Evolutionary conservation across 2,113 vertebrate species (phyloP).

Genomic region (Vombatus ursinus): DNA sequence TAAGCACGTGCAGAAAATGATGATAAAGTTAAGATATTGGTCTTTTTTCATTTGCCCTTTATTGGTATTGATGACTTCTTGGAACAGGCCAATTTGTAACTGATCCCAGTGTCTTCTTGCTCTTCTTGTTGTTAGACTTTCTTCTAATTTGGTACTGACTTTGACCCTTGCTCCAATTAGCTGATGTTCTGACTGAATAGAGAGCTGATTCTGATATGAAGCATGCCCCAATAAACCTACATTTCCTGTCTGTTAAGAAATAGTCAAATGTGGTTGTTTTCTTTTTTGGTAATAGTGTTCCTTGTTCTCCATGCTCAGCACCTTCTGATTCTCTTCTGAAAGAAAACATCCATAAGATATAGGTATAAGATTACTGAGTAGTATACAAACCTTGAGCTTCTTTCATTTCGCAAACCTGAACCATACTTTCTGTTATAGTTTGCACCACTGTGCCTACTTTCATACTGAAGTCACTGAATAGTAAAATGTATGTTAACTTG

Average conservation of each 20-base stretch:
- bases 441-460: neutral
- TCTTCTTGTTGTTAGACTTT: neutral
- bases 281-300: neutral
- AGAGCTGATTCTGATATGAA: neutral
- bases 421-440: neutral
- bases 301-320: neutral
- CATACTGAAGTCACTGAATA: neutral
- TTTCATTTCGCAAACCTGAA: neutral
- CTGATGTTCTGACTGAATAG: neutral
- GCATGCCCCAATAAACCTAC: neutral
- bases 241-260: neutral
- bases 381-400: neutral
- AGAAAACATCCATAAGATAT: neutral
- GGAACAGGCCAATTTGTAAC: neutral
- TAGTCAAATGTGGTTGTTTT: neutral
- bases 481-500: neutral
- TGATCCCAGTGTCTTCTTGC: neutral
- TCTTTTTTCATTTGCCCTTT: neutral
- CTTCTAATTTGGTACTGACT: neutral
- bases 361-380: neutral
- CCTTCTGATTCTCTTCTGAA: neutral
- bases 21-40: neutral
- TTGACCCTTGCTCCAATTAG: neutral
- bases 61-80: neutral
- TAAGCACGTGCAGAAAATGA: neutral